phyloP scores from a whole-genome alignment of 2,888 invertebrate genomes.

The Dromius quadrimaculatus region DNA sequence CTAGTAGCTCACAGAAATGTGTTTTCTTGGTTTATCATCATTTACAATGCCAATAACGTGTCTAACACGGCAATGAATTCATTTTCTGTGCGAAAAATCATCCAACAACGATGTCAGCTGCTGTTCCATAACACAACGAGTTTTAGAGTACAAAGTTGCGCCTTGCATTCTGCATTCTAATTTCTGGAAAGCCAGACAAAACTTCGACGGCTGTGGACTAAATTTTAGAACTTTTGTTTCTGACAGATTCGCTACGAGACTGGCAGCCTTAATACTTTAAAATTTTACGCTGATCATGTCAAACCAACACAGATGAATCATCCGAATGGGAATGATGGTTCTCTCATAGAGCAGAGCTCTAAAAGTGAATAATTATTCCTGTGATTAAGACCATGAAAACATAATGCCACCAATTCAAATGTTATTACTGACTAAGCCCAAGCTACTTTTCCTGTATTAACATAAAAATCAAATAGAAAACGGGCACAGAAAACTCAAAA shows the following conservation, averaged over 20 bases:
- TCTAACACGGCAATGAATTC: no score
- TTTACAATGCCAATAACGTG: no score
- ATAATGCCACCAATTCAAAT: no score
- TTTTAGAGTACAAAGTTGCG: slow-evolving; percentile 51
- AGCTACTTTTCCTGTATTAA: slow-evolving; percentile 27
- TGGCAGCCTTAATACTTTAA: slow-evolving; percentile 44
- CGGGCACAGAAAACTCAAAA: slow-evolving; percentile 52
- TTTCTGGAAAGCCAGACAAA: slow-evolving; percentile 13
- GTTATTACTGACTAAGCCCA: no score
- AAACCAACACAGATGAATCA: no score
- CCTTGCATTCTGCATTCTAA: slow-evolving; percentile 51
- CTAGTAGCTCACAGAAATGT: no score
- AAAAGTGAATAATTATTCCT: no score
- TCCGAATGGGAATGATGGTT: no score
- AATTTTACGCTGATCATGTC: slow-evolving; percentile 38
- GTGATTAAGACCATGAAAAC: no score
- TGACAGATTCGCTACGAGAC: slow-evolving; percentile 46
- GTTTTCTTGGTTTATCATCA: no score
- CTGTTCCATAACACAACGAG: slow-evolving; percentile 21
- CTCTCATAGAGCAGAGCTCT: no score
- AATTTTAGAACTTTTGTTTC: slow-evolving; percentile 51
- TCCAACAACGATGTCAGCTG: slow-evolving; percentile 7
- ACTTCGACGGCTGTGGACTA: slow-evolving; percentile 32
- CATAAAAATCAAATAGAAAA: slow-evolving; percentile 46
- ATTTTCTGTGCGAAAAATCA: slow-evolving; percentile 2